A percentile compares a stretch with the other conserved stretches of the same genome.
Conservation (phyloP, 1,140 invertebrate genomes). For the Solenopsis fugax region DNA sequence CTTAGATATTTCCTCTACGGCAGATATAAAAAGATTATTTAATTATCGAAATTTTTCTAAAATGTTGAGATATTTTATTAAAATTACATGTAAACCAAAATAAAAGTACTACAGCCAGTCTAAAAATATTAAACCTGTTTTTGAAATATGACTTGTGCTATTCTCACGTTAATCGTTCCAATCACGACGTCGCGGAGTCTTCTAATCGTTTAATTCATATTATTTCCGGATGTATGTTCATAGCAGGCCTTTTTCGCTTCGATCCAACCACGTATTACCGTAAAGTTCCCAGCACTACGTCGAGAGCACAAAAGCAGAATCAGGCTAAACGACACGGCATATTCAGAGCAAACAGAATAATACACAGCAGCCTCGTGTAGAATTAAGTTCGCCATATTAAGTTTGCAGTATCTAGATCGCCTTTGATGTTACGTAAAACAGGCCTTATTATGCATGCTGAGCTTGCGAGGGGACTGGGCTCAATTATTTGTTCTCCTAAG, state of each 20-base stretch:
- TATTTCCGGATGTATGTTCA: constrained; percentile 47
- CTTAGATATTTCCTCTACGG: background rate
- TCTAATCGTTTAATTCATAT: constrained; percentile 49
- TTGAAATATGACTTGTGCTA: background rate
- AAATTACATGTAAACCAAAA: background rate
- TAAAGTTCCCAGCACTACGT: constrained; percentile 39
- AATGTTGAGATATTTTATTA: background rate
- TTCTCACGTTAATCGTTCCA: constrained; percentile 14
- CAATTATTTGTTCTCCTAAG: constrained; percentile 12
- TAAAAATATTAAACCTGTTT: background rate
- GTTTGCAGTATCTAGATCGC: constrained; percentile 65
- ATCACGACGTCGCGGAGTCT: constrained; percentile 24
- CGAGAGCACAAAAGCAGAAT: constrained; percentile 56
- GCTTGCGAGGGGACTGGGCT: background rate
- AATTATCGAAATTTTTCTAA: constrained; percentile 21
- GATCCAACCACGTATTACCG: constrained; percentile 42
- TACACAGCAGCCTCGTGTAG: constrained; percentile 59
- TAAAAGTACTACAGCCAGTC: background rate
- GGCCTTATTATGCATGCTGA: constrained; percentile 55
- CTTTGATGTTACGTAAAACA: constrained; percentile 64
- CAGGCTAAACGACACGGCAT: constrained; percentile 49
- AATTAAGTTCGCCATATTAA: constrained; percentile 63
- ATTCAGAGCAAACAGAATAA: constrained; percentile 51
- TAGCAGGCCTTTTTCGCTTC: constrained; percentile 54
- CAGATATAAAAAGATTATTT: constrained; percentile 9